Base-by-base conservation (phyloP, 2,888 invertebrate genomes). In the Rotaria macrura region DNA sequence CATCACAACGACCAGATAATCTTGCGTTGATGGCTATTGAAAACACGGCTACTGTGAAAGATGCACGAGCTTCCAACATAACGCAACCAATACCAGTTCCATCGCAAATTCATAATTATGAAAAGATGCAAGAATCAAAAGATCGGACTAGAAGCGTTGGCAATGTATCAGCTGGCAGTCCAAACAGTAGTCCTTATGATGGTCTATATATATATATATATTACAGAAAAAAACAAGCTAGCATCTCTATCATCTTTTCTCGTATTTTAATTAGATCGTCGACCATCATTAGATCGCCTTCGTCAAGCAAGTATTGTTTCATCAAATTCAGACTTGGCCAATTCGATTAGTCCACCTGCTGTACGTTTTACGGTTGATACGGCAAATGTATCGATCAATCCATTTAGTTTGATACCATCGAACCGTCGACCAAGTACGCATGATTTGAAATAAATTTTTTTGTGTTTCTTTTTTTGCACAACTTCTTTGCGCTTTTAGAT, bases 61-160 rank as follows among this genome's bases (percentile, higher is more conserved):
- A 79, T 14, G n/a, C 10, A 14, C 79, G 43, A 4, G n/a, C 25
- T 79, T 79, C 40, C n/a, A 79, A n/a, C 43, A n/a, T 43, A 43
- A 79, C 43, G 14, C 79, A 79, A 43, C 79, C 79, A n/a, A 79
- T 79, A 74, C 85, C 85, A 49, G 85, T 85, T 52, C 86, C 86
- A 25, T 74, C 84, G n/a, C 86, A 86, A 72, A 38, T 86, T 43
- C 84, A 86, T 40, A 86, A 86, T 49, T 86, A 83, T 47, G 74
- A 47, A 83, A 72, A 84, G 14, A 86, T 86, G 86, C 79, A 79
- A 79, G 79, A 79, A 79, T 79, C 79, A 25, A 23, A 43, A 43
- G 79, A 79, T 43, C 79, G 79, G 9, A n/a, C 43, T 12, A 79
- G 43, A 79, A 79, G 43, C 43, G 25, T 79, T 79, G 79, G 79